Base-by-base conservation (phyloP, 2,888 invertebrate genomes). In the Drosophila maculinotata region DNA sequence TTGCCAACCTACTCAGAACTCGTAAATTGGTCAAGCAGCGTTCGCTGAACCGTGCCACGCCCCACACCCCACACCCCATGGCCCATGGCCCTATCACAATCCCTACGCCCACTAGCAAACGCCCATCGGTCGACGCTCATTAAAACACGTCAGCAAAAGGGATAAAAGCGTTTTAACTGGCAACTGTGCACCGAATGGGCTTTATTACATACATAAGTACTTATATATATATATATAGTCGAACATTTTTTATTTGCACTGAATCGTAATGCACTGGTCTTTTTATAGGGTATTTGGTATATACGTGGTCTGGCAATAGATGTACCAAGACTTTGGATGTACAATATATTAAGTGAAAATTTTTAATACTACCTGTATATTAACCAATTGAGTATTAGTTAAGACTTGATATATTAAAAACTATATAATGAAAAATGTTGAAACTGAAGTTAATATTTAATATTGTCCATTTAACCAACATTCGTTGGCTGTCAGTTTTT, bases 111-210 rank as follows among this genome's bases (percentile, higher is more conserved):
- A 36, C 38, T 33, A 14, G 35, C 35, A 42, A 41, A 38, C 7
- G 14, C 36, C 60, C 45, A 51, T 36, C 41, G 57, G 14, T 31
- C 42, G 35, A 42, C 52, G 47, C 79, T 81, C 85, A 81, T 83
- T 86, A 80, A 86, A 80, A 76, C 58, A 52, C 75, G 67, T 62
- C 82, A 76, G 72, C 72, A 51, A 57, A 59, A 39, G 49, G 69
- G 45, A 73, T 62, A 58, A 76, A 69, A 48, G 26, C 56, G 36
- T 17, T 60, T 70, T 60, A 70, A 71, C 48, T 62, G 60, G 39
- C 44, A 66, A 59, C 66, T 45, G 63, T 28, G 54, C 39, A 17
- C 30, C 35, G 52, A 67, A 64, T 36, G 48, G 35, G 17, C 10
- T 52, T 57, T 69, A 59, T 60, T 59, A 26, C 52, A 38, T 28